These are phyloP conservation scores for Sinotaia quadrata DNA, from an alignment of 2,888 invertebrate species.

Conservation along the genomic window DNA sequence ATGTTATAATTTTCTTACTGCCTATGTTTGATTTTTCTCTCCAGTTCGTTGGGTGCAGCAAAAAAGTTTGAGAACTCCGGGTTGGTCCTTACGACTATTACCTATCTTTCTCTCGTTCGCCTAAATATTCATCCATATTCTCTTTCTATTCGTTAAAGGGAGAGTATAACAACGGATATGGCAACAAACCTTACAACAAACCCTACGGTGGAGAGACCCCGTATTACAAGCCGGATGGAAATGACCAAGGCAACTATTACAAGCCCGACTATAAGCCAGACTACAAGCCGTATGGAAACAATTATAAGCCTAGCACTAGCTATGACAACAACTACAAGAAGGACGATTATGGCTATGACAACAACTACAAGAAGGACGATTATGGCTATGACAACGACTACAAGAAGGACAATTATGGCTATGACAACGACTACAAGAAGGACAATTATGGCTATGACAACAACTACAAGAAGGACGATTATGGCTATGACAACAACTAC, in stretches of 20 bases:
- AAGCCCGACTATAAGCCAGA: background rate
- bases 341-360: background rate
- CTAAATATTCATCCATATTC: too few relatives aligned
- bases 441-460: background rate
- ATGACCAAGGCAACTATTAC: background rate
- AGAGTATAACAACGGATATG: too few relatives aligned
- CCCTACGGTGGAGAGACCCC: background rate
- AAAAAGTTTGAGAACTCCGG: too few relatives aligned
- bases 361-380: background rate
- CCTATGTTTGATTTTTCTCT: too few relatives aligned
- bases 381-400: background rate
- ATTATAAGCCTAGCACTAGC: background rate
- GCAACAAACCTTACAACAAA: background rate
- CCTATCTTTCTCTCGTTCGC: too few relatives aligned
- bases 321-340: background rate
- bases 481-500: background rate
- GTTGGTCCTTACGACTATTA: too few relatives aligned
- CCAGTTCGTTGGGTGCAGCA: too few relatives aligned
- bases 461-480: background rate
- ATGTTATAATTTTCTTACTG: too few relatives aligned
- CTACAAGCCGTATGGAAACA: background rate
- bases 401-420: background rate
- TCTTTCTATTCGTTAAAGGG: too few relatives aligned
- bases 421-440: background rate
- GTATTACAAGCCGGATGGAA: background rate